A percentile compares a stretch with the other conserved stretches of the same genome.
Conservation (phyloP, 2,113 vertebrate genomes). For the Mixornis gularis region DNA sequence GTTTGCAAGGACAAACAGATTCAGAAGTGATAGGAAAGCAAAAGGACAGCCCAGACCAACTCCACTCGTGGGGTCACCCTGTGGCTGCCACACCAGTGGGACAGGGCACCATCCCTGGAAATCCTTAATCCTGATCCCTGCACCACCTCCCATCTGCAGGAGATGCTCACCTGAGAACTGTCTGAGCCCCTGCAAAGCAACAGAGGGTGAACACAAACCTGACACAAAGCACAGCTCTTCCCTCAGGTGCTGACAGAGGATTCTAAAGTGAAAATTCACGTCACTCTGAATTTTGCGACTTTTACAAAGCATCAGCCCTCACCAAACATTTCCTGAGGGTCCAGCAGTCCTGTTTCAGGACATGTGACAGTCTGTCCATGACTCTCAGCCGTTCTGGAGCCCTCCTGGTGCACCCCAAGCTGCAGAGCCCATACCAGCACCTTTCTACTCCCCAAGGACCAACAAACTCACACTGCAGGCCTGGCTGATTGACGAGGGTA, state of each 20-base stretch:
- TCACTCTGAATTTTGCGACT: not conserved
- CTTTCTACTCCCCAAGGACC: not conserved
- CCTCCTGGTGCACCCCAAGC: not conserved
- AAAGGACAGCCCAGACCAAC: not conserved
- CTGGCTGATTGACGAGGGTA: not conserved
- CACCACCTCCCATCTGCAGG: not conserved
- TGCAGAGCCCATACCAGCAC: not conserved
- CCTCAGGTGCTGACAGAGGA: not conserved
- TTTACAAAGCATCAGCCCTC: not conserved
- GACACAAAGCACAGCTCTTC: not conserved
- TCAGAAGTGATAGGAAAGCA: not conserved
- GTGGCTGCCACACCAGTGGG: not conserved
- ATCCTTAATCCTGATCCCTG: not conserved
- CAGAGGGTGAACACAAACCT: not conserved
- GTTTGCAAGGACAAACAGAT: not conserved
- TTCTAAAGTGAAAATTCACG: accelerated
- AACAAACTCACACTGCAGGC: not conserved
- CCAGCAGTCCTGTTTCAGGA: not conserved
- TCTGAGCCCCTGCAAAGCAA: not conserved
- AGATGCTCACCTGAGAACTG: not conserved
- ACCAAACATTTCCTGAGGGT: not conserved
- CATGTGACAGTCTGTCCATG: accelerated
- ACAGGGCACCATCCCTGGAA: not conserved
- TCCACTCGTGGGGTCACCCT: not conserved
- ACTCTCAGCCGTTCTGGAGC: not conserved